Evolutionary conservation across 2,113 vertebrate species (phyloP).

Genomic region (Acanthochromis polyacanthus): DNA sequence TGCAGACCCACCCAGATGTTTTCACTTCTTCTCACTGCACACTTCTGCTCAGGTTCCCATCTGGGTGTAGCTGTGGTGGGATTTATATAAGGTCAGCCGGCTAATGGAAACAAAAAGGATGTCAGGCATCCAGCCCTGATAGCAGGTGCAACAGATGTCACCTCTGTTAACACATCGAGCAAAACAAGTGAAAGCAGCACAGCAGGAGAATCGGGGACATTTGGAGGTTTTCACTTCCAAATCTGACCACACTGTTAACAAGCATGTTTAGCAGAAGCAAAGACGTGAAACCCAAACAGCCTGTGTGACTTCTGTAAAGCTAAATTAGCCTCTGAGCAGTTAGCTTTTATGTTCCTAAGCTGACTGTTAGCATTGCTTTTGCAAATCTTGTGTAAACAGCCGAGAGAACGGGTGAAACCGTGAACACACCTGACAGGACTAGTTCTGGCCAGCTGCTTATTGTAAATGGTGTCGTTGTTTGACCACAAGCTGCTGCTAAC

Average conservation of each 20-base stretch:
- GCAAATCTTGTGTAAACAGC: constrained; percentile 21
- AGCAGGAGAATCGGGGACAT: no score
- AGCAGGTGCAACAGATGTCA: constrained; percentile 23
- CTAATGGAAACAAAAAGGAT: not conserved
- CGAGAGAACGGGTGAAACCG: not conserved
- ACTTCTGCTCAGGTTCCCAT: not conserved
- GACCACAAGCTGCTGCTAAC: constrained; percentile 7
- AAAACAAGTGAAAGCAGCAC: not conserved
- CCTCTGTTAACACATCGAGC: not conserved
- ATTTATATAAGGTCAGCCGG: not conserved
- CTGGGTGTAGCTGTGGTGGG: constrained; percentile 1
- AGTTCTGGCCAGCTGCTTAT: not conserved
- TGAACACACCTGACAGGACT: not conserved
- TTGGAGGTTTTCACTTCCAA: no score
- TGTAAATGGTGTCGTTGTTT: not conserved
- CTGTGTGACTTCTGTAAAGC: no score
- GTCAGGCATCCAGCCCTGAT: not conserved
- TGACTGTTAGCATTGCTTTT: not conserved
- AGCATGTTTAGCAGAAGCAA: no score
- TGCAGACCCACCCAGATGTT: constrained; percentile 56
- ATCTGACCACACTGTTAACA: no score
- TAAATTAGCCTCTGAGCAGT: no score
- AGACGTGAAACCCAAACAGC: no score
- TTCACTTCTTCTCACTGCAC: constrained; percentile 54
- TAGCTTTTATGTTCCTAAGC: no score